phyloP scores from a whole-genome alignment of 2,113 vertebrate species.

The Microtus richardsoni region DNA sequence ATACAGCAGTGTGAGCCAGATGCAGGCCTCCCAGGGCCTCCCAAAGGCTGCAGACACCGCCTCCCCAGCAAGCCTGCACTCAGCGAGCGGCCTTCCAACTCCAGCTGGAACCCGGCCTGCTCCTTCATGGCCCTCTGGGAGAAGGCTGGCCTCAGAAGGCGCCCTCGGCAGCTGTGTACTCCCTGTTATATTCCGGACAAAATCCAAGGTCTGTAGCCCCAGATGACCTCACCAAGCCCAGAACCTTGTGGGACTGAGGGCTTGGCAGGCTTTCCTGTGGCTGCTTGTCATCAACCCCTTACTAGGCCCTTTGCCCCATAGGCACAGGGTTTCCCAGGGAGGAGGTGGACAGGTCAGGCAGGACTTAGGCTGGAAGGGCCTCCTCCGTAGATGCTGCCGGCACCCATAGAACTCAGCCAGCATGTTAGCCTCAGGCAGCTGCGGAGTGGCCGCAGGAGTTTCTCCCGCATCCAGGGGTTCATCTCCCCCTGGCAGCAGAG shows the following conservation, averaged over 20 bases:
- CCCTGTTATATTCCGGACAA: background rate
- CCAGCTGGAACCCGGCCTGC: background rate
- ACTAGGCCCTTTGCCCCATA: background rate
- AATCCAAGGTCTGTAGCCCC: background rate
- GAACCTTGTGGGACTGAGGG: background rate
- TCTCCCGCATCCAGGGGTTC: constrained; percentile 84
- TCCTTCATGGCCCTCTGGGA: rapidly evolving
- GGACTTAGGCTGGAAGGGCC: constrained; percentile 88
- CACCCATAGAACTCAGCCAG: constrained; percentile 88
- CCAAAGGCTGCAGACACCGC: background rate
- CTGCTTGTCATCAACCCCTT: background rate
- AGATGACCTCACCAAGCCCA: background rate
- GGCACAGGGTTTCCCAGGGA: background rate
- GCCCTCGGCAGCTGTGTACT: rapidly evolving
- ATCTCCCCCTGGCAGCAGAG: constrained; percentile 77
- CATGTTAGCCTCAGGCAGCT: constrained; percentile 81
- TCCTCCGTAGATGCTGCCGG: constrained; percentile 89
- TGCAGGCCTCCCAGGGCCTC: background rate
- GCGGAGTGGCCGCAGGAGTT: constrained; percentile 87
- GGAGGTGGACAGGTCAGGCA: rapidly evolving
- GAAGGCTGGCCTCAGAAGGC: background rate
- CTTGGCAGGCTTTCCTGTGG: background rate
- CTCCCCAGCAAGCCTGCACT: background rate
- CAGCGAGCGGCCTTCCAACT: background rate
- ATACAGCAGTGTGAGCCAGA: rapidly evolving